Evolutionary conservation across 2,113 vertebrate genomes (phyloP), one percentile per base, ranked within the genome.

Genomic region (Stegastes partitus): DNA sequence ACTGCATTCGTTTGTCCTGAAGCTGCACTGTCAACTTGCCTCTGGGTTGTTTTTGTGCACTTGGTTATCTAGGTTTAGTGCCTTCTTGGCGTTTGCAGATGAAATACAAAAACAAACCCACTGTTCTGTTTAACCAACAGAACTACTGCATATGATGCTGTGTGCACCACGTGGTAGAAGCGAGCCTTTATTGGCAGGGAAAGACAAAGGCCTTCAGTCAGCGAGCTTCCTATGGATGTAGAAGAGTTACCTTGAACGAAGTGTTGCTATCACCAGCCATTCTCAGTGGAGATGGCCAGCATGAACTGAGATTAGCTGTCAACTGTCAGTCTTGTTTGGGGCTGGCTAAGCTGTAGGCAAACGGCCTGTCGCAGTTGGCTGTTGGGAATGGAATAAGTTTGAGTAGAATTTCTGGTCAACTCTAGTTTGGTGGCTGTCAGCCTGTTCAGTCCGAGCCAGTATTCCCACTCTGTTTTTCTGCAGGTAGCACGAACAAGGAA

Each of bases 361-460:
- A 75, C 62, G 68, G 25, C 68, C 78, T 53, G 31, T 70, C 68
- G 70, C 50, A 61, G 78, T 70, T 49, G 77, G 62, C 63, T 26
- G 44, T 45, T 79, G 58, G 69, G 19, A 73, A 54, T 23, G 18
- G 59, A 81, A 74, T 57, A 81, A 72, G 62, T 76, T 49, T 44
- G 47, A 15, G 19, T 53, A 25, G 55, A 53, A 55, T 55, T 37
- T 69, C 19, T 72, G 42, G 53, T 55, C 11, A 12, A 49, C 39
- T 77, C 16, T n/a, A 50, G 42, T 81, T 76, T 66, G 39, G 44
- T 42, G 67, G 50, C 71, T 76, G 71, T 74, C 64, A 58, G 65
- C 56, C 8, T 50, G 31, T 68, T 42, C 65, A 47, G 22, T 70
- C 44, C 21, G 42, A 50, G 61, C 69, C 59, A 73, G 7, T 28